Evolutionary conservation across 2,888 invertebrate genomes (phyloP).

Genomic region (Mythimna vitellina): DNA sequence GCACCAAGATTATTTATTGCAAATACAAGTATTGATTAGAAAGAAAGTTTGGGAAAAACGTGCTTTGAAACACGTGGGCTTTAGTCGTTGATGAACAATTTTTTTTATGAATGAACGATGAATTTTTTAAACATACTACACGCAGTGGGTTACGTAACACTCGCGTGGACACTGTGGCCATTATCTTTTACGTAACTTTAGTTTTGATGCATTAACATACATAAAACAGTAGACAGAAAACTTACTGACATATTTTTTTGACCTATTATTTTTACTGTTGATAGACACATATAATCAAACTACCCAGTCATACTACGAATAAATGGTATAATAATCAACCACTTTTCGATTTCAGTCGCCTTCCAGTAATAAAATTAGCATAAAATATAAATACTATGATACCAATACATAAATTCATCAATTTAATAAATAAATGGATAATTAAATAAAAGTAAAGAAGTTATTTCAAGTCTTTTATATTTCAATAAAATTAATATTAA

Average conservation of each 20-base stretch:
- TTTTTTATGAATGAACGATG: conserved; percentile 49
- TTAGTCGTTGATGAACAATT: neutral
- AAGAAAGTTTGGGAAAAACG: conserved; percentile 60
- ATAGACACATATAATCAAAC: no score
- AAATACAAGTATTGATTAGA: conserved; percentile 52
- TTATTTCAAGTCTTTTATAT: neutral
- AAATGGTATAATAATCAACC: neutral
- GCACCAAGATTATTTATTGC: conserved; percentile 52
- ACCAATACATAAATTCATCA: no score
- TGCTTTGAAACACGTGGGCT: conserved; percentile 47
- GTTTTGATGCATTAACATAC: neutral
- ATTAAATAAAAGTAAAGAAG: neutral
- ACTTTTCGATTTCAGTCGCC: neutral
- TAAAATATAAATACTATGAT: no score
- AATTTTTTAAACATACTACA: conserved; percentile 22
- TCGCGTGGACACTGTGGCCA: neutral
- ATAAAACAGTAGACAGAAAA: no score
- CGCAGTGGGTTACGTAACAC: conserved; percentile 22
- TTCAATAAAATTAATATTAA: conserved; percentile 10
- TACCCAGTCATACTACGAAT: no score
- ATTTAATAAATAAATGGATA: neutral
- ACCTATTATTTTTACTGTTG: no score
- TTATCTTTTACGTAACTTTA: conserved; percentile 19
- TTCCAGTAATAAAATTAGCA: neutral
- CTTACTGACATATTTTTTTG: no score